These are phyloP conservation scores for Ephialtes manifestator DNA, from an alignment of 2,888 invertebrate genomes.

Conservation along the genomic window DNA sequence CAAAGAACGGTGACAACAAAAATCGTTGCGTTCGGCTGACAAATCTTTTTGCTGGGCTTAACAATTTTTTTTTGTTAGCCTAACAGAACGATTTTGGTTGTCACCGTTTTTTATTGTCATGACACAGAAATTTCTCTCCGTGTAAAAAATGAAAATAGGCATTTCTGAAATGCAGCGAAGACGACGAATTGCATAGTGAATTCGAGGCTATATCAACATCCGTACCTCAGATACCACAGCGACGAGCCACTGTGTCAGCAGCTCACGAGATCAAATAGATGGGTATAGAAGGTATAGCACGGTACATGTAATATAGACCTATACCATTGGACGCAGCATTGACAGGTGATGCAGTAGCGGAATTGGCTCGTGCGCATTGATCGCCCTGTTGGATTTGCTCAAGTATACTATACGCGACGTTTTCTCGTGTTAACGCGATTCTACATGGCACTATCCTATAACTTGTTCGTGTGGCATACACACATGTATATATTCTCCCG, in stretches of 20 bases:
- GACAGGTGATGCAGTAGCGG: conserved; percentile 82
- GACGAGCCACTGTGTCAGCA: conserved; percentile 48
- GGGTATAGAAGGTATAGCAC: conserved; percentile 40
- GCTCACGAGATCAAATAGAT: conserved; percentile 14
- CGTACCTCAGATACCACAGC: background rate
- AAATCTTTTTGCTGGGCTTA: no score
- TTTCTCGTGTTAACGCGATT: conserved; percentile 14
- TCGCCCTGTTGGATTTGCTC: conserved; percentile 46
- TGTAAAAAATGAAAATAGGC: no score
- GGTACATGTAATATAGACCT: conserved; percentile 78
- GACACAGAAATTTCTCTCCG: no score
- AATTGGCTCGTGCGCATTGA: conserved; percentile 75
- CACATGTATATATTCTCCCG: no score
- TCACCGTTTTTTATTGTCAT: no score
- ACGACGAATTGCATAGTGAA: conserved; percentile 14
- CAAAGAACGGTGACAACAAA: no score
- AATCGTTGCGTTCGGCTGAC: no score
- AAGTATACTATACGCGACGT: conserved; percentile 29
- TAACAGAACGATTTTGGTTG: no score
- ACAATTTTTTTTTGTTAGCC: no score
- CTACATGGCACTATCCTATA: no score
- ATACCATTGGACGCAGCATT: conserved; percentile 77
- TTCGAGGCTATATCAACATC: background rate
- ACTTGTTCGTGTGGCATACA: no score
- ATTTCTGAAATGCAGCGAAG: background rate